Conservation (phyloP, 2,888 invertebrate species). For the Ochropleura leucogaster region DNA sequence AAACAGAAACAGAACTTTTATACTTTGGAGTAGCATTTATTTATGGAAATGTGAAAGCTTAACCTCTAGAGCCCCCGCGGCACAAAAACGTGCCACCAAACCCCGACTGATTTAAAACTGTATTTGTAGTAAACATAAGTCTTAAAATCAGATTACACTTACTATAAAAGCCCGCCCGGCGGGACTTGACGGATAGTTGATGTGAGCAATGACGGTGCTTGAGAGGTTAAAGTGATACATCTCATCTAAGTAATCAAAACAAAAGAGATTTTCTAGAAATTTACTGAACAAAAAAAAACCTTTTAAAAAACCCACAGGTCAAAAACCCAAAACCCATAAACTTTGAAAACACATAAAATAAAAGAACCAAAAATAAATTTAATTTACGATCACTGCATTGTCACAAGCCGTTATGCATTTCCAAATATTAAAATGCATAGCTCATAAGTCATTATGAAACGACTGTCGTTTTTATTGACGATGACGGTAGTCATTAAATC, state of each 20-base stretch:
- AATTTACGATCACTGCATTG: conserved; percentile 56
- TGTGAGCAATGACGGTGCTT: too few relatives aligned
- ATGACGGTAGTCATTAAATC: conserved; percentile 21
- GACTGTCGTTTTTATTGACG: conserved; percentile 55
- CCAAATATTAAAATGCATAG: conserved; percentile 47
- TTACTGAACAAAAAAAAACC: neutral
- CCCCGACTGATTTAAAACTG: too few relatives aligned
- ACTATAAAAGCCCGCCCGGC: too few relatives aligned
- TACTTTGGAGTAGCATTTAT: too few relatives aligned
- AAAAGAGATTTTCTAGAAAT: neutral
- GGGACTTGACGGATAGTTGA: too few relatives aligned
- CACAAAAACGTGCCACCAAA: too few relatives aligned
- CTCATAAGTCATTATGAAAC: conserved; percentile 56
- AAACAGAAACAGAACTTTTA: neutral
- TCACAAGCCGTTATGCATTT: conserved; percentile 38
- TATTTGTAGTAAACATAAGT: too few relatives aligned
- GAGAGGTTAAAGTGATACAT: too few relatives aligned
- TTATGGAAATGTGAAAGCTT: conserved; percentile 2
- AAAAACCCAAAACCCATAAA: conserved; percentile 29
- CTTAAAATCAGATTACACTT: too few relatives aligned
- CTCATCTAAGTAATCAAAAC: neutral
- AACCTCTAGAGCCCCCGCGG: too few relatives aligned
- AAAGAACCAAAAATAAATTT: conserved; percentile 44
- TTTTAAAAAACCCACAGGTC: conserved; percentile 14
- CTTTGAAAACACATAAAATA: conserved; percentile 35